phyloP scores from a whole-genome alignment of 1,140 invertebrate species.

The Zaprionus tsacasi region DNA sequence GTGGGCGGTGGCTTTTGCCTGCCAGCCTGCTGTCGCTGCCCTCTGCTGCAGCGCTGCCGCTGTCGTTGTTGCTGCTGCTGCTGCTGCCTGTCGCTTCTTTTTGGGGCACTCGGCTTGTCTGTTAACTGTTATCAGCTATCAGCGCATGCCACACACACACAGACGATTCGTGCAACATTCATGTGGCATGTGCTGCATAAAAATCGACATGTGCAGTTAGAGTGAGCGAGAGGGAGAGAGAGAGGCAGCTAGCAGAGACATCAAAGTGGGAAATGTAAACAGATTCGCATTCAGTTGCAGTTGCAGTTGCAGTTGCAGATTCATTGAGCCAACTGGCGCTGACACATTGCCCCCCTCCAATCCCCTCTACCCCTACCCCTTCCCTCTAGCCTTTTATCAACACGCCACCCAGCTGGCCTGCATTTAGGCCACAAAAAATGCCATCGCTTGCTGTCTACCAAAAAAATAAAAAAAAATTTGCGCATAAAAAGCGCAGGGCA shows the following conservation, averaged over 20 bases:
- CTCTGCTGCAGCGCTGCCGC: conserved; percentile 1
- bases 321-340: conserved; percentile 76
- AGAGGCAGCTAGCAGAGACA: conserved; percentile 26
- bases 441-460: conserved; percentile 76
- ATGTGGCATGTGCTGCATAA: conserved; percentile 44
- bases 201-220: conserved; percentile 20
- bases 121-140: conserved; percentile 52
- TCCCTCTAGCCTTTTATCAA: neutral
- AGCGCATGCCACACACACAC: conserved; percentile 31
- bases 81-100: neutral
- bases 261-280: conserved; percentile 75
- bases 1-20: conserved; percentile 48
- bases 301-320: conserved; percentile 13
- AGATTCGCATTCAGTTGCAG: conserved; percentile 32
- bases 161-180: conserved; percentile 41
- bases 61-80: conserved; percentile 1
- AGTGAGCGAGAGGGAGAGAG: neutral
- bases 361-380: neutral
- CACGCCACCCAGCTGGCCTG: conserved; percentile 24
- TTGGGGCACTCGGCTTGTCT: conserved; percentile 15
- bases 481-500: no score
- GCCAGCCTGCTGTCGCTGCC: neutral
- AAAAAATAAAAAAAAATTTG: conserved; percentile 42
- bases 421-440: conserved; percentile 80
- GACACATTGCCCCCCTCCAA: conserved; percentile 63